These are phyloP conservation scores for Chymomyza amoena DNA, from an alignment of 2,888 invertebrate species.

Conservation along the genomic window DNA sequence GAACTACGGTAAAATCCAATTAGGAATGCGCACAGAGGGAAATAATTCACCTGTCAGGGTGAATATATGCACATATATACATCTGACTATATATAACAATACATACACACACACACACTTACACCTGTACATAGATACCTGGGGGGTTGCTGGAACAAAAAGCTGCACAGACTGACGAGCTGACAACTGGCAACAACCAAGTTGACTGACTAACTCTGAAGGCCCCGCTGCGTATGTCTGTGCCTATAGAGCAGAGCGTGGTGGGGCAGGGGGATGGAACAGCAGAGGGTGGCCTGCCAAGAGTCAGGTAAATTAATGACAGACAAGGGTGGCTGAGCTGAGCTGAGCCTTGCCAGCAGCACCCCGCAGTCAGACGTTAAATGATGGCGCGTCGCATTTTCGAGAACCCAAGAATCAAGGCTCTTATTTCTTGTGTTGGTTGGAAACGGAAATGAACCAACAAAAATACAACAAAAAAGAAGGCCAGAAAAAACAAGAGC, in stretches of 20 bases:
- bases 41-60: conserved; percentile 74
- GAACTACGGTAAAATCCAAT: conserved; percentile 76
- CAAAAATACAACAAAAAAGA: conserved; percentile 38
- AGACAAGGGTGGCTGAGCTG: conserved; percentile 44
- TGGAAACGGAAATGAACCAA: conserved; percentile 65
- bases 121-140: conserved; percentile 4
- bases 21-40: conserved; percentile 71
- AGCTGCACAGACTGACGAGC: conserved; percentile 53
- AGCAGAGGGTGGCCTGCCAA: conserved; percentile 1
- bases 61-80: background rate
- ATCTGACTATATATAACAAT: conserved; percentile 23
- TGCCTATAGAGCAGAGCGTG: background rate
- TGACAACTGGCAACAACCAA: conserved; percentile 49
- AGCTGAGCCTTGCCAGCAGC: conserved; percentile 28
- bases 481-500: conserved; percentile 25
- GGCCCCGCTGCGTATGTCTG: conserved; percentile 56
- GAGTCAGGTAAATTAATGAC: conserved; percentile 54
- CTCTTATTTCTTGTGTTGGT: conserved; percentile 3
- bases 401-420: background rate
- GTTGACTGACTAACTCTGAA: conserved; percentile 56
- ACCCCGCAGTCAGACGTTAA: conserved; percentile 51
- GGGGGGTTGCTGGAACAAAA: background rate
- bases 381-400: conserved; percentile 44
- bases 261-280: background rate
- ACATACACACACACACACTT: conserved; percentile 9